Percentiles rank a stretch among this genome's conserved stretches.
Evolutionary conservation across 2,888 invertebrate genomes (phyloP).

Genomic region (Cloeon dipterum): DNA sequence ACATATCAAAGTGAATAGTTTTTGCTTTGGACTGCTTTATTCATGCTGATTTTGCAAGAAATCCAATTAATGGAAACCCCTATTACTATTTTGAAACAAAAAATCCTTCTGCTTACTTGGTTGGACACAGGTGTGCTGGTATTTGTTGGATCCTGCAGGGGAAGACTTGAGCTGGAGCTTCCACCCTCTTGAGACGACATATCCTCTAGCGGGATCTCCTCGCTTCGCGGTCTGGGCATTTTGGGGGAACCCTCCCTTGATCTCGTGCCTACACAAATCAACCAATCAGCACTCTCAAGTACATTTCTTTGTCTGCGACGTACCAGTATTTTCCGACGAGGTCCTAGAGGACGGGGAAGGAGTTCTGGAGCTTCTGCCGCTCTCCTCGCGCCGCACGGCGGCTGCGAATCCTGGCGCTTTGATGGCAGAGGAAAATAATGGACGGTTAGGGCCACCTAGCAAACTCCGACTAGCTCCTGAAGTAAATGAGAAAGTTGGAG

Average conservation of each 20-base stretch:
- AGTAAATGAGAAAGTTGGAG: too few relatives aligned
- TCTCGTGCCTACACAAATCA: slow-evolving; percentile 23
- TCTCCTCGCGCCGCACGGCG: slow-evolving; percentile 16
- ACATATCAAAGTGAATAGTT: too few relatives aligned
- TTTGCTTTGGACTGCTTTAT: too few relatives aligned
- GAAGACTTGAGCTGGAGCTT: not conserved
- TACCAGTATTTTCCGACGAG: too few relatives aligned
- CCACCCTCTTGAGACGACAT: not conserved
- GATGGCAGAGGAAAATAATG: slow-evolving; percentile 14
- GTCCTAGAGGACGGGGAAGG: not conserved
- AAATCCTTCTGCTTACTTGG: too few relatives aligned
- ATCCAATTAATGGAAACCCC: too few relatives aligned
- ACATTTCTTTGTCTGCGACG: too few relatives aligned
- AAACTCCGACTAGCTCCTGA: too few relatives aligned
- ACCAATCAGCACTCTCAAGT: too few relatives aligned
- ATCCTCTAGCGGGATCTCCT: slow-evolving; percentile 62
- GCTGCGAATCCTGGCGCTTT: slow-evolving; percentile 21
- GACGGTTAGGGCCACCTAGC: slow-evolving; percentile 12
- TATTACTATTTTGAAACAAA: too few relatives aligned
- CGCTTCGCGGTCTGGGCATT: slow-evolving; percentile 46
- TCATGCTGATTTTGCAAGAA: too few relatives aligned
- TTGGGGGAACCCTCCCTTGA: slow-evolving; percentile 51
- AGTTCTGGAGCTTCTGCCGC: not conserved
- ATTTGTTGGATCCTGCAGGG: not conserved
- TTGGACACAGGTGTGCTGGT: too few relatives aligned